Base-by-base conservation (phyloP, 2,888 invertebrate genomes). In the Aphidius colemani region DNA sequence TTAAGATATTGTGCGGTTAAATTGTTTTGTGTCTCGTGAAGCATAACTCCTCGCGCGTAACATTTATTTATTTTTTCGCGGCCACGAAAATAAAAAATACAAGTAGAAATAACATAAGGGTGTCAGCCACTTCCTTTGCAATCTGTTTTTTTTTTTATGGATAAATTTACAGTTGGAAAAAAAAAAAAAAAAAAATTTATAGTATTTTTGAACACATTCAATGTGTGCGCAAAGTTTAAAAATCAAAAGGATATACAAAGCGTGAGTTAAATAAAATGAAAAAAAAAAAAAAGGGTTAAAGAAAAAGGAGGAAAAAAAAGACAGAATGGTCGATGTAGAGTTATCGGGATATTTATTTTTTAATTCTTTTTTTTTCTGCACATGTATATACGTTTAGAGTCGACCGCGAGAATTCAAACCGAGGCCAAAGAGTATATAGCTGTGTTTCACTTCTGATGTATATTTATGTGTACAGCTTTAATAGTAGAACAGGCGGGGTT, bases 401-500 rank as follows among this genome's bases (percentile, higher is more conserved):
- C n/a, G n/a, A 49, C 39, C 44, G 30, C 46, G 61, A 45, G 53
- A 41, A 9, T 40, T 49, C 50, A 43, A 30, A 55, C 59, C 60
- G 44, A 65, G 61, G 53, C 63, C 58, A 40, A 18, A 58, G 49
- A 44, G 45, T 61, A 10, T 64, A 55, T 59, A 48, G 40, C 30
- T 50, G 66, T 61, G 59, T 55, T 60, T 61, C 11, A 53, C 46
- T 51, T 63, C 53, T 59, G 59, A 59, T 61, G 53, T 61, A 59
- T 49, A 30, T 30, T 30, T 30, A 30, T 64, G 66, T 50, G 66
- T 63, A 50, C 53, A 43, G 18, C 59, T 59, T 49, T 49, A 61
- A 61, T 66, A 60, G 67, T 68, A 69, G 66, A 65, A 59, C 58
- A 67, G 69, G 70, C 68, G 70, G 67, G 70, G 74, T 71, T 71